Conservation (phyloP, 2,797 vertebrate genomes). For the Avahi laniger region DNA sequence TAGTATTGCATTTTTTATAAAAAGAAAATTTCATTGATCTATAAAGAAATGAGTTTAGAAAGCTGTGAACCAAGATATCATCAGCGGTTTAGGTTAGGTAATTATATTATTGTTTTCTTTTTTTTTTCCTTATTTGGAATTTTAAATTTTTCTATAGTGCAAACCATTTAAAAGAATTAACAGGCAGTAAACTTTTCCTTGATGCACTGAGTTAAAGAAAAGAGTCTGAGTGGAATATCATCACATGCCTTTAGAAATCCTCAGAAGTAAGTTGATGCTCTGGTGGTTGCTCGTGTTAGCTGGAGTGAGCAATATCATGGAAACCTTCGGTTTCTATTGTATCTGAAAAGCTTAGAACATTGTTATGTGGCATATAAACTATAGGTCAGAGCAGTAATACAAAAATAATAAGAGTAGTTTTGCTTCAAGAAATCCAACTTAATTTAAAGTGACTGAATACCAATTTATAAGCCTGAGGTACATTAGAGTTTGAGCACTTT, state of each 20-base stretch:
- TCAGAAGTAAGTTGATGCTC: not conserved
- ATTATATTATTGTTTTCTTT: not conserved
- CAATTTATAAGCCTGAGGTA: constrained; percentile 55
- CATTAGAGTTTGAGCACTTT: constrained; percentile 67
- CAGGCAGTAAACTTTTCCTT: not conserved
- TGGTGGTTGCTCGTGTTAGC: not conserved
- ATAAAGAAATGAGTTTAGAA: not conserved
- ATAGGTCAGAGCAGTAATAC: constrained; percentile 25
- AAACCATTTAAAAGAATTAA: not conserved
- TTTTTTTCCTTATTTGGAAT: not conserved
- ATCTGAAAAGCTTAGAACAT: not conserved
- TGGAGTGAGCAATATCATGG: not conserved
- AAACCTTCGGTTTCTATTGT: not conserved
- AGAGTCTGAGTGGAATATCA: not conserved
- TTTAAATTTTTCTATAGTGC: not conserved
- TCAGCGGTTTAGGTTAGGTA: not conserved
- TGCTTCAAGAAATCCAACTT: constrained; percentile 65
- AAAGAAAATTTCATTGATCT: not conserved
- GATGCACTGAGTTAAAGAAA: not conserved
- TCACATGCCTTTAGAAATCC: not conserved
- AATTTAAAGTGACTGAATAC: constrained; percentile 66
- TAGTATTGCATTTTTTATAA: not conserved
- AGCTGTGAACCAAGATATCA: not conserved
- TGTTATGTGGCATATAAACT: constrained; percentile 1
- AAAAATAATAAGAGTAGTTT: constrained; percentile 65